phyloP scores from a whole-genome alignment of 2,888 invertebrate genomes.

The Elegia similella region DNA sequence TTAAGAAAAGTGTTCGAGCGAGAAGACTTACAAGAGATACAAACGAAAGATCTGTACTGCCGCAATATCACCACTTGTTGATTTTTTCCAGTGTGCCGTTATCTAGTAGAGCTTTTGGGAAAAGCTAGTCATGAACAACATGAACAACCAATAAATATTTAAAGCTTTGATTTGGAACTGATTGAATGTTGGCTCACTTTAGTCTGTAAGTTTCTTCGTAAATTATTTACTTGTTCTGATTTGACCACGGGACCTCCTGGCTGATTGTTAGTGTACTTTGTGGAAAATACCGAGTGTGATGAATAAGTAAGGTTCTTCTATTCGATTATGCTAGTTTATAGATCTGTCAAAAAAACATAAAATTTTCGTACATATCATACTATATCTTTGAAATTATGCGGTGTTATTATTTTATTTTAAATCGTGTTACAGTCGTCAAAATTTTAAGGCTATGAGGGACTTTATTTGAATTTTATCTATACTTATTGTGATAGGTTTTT shows the following conservation, averaged over 20 bases:
- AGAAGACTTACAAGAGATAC: too few relatives aligned
- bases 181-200: constrained; percentile 69
- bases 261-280: constrained; percentile 30
- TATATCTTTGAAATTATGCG: constrained; percentile 33
- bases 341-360: constrained; percentile 55
- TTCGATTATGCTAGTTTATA: constrained; percentile 52
- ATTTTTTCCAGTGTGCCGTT: neutral
- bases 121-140: constrained; percentile 37
- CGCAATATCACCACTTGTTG: neutral
- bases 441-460: constrained; percentile 30
- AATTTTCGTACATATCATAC: constrained; percentile 70
- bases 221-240: constrained; percentile 45
- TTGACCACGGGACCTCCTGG: constrained; percentile 59
- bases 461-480: constrained; percentile 31
- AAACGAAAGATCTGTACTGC: too few relatives aligned
- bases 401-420: constrained; percentile 29
- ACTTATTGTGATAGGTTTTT: constrained; percentile 27
- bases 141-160: constrained; percentile 50
- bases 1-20: too few relatives aligned
- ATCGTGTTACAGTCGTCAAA: constrained; percentile 27
- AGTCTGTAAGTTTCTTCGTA: constrained; percentile 51
- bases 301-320: constrained; percentile 11
- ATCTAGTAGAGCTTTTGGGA: neutral
- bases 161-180: constrained; percentile 80
- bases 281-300: constrained; percentile 9